Evolutionary conservation across 2,888 invertebrate species (phyloP).

Genomic region (Coenonympha glycerion): DNA sequence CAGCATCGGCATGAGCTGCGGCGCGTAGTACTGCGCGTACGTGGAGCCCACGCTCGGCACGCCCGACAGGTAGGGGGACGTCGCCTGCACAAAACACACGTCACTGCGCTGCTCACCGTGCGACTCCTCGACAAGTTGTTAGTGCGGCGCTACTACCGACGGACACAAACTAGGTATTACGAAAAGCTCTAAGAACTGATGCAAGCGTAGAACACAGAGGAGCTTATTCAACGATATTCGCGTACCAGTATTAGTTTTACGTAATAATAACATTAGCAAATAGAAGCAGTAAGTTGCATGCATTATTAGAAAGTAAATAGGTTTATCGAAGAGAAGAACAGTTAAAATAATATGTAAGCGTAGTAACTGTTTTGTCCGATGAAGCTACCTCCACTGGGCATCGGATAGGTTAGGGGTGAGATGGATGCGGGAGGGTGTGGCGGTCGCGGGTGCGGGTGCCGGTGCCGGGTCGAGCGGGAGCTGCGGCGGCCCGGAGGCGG

Average conservation of each 20-base stretch:
- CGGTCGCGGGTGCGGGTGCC: constrained; percentile 31
- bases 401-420: constrained; percentile 38
- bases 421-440: constrained; percentile 28
- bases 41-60: constrained; percentile 92
- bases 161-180: not conserved
- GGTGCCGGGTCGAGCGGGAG: constrained; percentile 48
- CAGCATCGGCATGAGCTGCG: constrained; percentile 92
- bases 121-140: not conserved
- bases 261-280: constrained; percentile 36
- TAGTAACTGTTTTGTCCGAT: constrained; percentile 56
- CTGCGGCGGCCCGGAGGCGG: constrained; percentile 39
- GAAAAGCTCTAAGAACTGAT: constrained; percentile 11
- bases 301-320: constrained; percentile 51
- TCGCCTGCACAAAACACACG: constrained; percentile 78
- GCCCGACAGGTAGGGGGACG: constrained; percentile 93
- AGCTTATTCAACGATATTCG: constrained; percentile 3
- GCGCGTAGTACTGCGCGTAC: constrained; percentile 93
- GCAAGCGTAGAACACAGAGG: constrained; percentile 25
- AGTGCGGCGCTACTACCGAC: not conserved
- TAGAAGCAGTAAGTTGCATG: constrained; percentile 61
- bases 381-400: constrained; percentile 63
- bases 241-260: constrained; percentile 27
- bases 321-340: constrained; percentile 39
- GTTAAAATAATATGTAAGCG: constrained; percentile 41
- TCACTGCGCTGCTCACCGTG: not conserved